Evolutionary conservation across 2,888 invertebrate species (phyloP).

Genomic region (Idaea biselata): DNA sequence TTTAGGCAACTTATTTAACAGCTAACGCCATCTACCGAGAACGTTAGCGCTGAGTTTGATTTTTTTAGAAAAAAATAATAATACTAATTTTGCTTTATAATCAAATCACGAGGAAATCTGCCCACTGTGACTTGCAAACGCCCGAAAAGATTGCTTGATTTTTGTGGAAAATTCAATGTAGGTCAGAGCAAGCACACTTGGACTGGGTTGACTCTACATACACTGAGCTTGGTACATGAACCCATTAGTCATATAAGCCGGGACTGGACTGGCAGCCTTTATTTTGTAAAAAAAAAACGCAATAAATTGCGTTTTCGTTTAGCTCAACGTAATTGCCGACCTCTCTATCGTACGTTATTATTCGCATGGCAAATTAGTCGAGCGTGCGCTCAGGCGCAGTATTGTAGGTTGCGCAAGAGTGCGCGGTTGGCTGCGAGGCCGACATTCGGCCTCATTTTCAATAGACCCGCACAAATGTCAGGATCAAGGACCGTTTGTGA

Average conservation of each 20-base stretch:
- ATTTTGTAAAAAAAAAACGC: neutral
- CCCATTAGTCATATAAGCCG: no score
- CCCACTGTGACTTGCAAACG: no score
- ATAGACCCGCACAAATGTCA: conserved; percentile 60
- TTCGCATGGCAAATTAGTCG: neutral
- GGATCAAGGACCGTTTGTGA: conserved; percentile 58
- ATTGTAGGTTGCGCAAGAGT: conserved; percentile 15
- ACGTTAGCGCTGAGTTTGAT: neutral
- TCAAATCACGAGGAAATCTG: no score
- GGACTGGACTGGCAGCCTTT: no score
- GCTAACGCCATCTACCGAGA: neutral
- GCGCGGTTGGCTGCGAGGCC: conserved; percentile 51
- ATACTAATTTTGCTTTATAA: no score
- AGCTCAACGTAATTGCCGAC: neutral
- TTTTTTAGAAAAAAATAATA: no score
- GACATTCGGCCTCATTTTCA: conserved; percentile 55
- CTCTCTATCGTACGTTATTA: conserved; percentile 2
- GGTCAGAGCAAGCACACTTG: no score
- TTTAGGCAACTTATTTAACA: neutral
- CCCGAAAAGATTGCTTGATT: no score
- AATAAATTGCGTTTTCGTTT: neutral
- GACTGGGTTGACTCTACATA: no score
- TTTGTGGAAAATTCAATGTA: no score
- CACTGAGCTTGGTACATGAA: no score
- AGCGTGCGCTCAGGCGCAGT: conserved; percentile 38